phyloP scores from a whole-genome alignment of 1,140 invertebrate genomes.

The Drosophila subpulchrella region DNA sequence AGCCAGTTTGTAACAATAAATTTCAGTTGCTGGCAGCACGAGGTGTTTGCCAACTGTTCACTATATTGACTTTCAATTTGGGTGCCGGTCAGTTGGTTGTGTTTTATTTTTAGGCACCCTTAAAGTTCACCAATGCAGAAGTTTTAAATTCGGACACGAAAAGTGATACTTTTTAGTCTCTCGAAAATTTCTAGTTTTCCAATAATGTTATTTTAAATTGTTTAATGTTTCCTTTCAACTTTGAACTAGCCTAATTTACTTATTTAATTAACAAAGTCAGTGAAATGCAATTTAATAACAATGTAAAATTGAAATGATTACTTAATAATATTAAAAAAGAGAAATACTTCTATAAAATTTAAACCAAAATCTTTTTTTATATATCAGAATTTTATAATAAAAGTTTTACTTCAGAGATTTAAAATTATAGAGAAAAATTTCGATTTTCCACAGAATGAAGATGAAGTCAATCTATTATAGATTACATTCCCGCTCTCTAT shows the following conservation, averaged over 20 bases:
- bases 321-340: no score
- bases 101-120: slow-evolving; percentile 29
- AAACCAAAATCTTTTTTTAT: no score
- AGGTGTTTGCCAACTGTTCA: slow-evolving; percentile 35
- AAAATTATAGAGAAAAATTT: neutral
- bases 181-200: no score
- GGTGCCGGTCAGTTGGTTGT: slow-evolving; percentile 28
- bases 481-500: slow-evolving; percentile 36
- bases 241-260: no score
- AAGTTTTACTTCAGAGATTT: neutral
- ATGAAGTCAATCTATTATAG: slow-evolving; percentile 26
- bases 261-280: no score
- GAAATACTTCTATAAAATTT: no score
- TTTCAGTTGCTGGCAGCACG: slow-evolving; percentile 40
- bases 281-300: no score
- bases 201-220: no score
- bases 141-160: neutral
- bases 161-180: neutral
- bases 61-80: slow-evolving; percentile 74
- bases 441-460: neutral
- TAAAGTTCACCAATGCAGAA: neutral
- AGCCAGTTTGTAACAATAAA: slow-evolving; percentile 67
- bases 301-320: no score
- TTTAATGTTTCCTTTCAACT: no score
- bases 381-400: no score